Base-by-base conservation (phyloP, 2,113 vertebrate genomes). In the Phaethon lepturus region DNA sequence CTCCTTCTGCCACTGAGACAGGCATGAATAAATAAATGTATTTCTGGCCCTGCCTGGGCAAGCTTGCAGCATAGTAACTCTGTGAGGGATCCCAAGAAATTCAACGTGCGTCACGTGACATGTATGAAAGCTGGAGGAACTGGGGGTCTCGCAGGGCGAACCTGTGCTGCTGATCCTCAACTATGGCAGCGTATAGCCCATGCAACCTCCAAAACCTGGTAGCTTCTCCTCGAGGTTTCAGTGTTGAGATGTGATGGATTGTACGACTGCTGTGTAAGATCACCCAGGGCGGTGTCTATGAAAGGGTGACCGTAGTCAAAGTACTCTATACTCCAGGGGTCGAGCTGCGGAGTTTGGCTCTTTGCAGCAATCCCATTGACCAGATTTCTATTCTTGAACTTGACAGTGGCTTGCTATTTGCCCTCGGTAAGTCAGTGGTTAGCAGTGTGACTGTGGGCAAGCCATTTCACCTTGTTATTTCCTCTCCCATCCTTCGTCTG, bases 401-500 rank as follows among this genome's bases (percentile, higher is more conserved):
- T 63, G 52, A 19, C 31, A 47, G 50, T 31, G 74, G 3, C 25
- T 77, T 49, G 7, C 28, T 86, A 15, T 38, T 23, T 68, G 68
- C 84, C 95, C 68, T 60, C 77, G 42, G 0, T 14, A 50, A 86
- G 75, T 77, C 63, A 49, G 38, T 74, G 74, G 28, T 83, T 88
- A 25, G 66, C 31, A 58, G 38, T 23, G 38, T 88, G 90, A 59
- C 47, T 84, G 56, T 83, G 63, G 78, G 6, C 67, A 83, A 92
- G 23, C 20, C 66, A 50, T 53, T 87, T 66, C 85, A 92, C 82
- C 60, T 90, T 40, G 7, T 73, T 74, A 28, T 56, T 95, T 92
- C 68, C 56, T 88, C 52, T 91, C 29, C 73, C 76, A 72, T 47
- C 60, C 45, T 72, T 72, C 72, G 77, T 44, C 94, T 95, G 79